phyloP scores from a whole-genome alignment of 2,888 invertebrate genomes.

The Geotrupes spiniger region DNA sequence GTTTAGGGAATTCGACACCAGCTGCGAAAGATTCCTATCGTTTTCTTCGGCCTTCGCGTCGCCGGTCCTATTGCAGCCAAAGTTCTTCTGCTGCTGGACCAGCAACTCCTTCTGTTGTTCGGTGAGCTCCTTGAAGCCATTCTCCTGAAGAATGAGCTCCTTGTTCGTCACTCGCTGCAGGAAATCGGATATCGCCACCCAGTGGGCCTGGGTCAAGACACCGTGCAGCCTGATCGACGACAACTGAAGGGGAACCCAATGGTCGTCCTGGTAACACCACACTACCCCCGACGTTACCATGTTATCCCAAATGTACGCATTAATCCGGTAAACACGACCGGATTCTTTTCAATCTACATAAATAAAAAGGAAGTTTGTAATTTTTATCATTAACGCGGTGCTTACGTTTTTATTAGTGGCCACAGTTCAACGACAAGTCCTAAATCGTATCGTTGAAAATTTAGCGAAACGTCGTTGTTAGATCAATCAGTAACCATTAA shows the following conservation, averaged over 20 bases:
- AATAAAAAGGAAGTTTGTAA: no score
- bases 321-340: background rate
- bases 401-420: no score
- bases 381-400: no score
- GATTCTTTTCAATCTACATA: no score
- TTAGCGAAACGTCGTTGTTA: no score
- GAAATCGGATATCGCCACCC: slow-evolving; percentile 64
- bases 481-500: no score
- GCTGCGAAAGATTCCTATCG: slow-evolving; percentile 17
- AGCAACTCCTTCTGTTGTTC: slow-evolving; percentile 45
- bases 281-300: slow-evolving; percentile 64
- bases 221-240: slow-evolving; percentile 66
- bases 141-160: slow-evolving; percentile 58
- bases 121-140: slow-evolving; percentile 48
- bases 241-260: slow-evolving; percentile 65
- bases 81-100: slow-evolving; percentile 32
- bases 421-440: no score
- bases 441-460: no score
- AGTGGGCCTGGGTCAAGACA: slow-evolving; percentile 63
- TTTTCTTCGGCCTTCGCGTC: slow-evolving; percentile 13
- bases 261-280: slow-evolving; percentile 67
- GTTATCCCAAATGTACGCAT: slow-evolving; percentile 34
- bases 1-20: slow-evolving; percentile 18
- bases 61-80: slow-evolving; percentile 7
- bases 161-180: slow-evolving; percentile 64